Base-by-base conservation (phyloP, 2,113 vertebrate species). In the Ahaetulla prasina region DNA sequence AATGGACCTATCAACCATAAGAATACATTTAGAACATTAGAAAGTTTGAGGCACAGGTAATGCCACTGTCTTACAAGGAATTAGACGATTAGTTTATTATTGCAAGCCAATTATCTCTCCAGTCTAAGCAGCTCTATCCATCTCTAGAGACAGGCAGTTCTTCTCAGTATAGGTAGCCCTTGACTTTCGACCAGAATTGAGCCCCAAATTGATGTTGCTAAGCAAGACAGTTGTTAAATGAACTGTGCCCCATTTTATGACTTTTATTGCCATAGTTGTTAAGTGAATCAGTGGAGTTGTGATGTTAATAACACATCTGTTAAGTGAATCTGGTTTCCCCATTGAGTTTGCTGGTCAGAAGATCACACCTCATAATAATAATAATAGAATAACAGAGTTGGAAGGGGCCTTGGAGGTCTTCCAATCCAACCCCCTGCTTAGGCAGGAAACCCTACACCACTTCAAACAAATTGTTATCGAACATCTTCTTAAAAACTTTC, bases 1-100 rank as follows among this genome's bases (percentile, higher is more conserved):
- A 54, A 89, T 18, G n/a, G 92, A 85, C 20, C 92, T 92, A 47
- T n/a, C 53, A 60, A 88, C 91, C 95, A 1, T 93, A 95, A 55
- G 96, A 94, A 90, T 9, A 90, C 22, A 27, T 43, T 89, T 2
- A 86, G 43, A 60, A 49, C 12, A 43, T 45, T 4, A 47, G 22
- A 23, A 1, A 60, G n/a, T 94, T 22, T 84, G 94, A 90, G 85
- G 92, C 63, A 43, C 3, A 20, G 35, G 8, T 57, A 16, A 87
- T 25, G 11, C 49, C 23, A 10, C 16, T 39, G 8, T 9, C 25
- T 47, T 54, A 54, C 25, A 52, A 57, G 14, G 35, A 88, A 22
- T 43, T 35, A 55, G 53, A 20, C 7, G 16, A 80, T 22, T 80
- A 18, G 16, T 39, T 39, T 14, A 22, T 80, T 39, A 3, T 39